Conservation (phyloP, 2,113 vertebrate genomes). For the Sorex fumeus region DNA sequence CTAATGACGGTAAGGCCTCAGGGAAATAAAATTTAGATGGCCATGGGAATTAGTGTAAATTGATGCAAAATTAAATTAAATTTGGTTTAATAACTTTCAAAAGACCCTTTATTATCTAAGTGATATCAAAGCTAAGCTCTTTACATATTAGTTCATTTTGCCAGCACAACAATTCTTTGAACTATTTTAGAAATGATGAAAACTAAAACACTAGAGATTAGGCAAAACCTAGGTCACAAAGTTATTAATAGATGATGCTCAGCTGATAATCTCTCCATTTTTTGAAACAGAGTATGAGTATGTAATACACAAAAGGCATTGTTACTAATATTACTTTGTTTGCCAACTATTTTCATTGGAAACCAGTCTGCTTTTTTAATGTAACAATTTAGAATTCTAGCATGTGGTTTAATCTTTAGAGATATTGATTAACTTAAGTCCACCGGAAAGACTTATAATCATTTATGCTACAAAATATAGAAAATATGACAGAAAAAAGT, state of each 20-base stretch:
- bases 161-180: not conserved
- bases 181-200: not conserved
- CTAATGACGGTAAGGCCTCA: not conserved
- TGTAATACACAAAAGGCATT: no score
- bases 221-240: not conserved
- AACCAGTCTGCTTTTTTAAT: not conserved
- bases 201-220: not conserved
- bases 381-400: not conserved
- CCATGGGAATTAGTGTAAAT: not conserved
- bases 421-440: not conserved
- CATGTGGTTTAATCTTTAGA: not conserved
- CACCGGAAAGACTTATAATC: not conserved
- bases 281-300: not conserved
- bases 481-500: not conserved
- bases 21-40: slow-evolving; percentile 10
- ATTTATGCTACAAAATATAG: not conserved
- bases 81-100: slow-evolving; percentile 1
- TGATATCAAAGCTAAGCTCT: not conserved
- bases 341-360: not conserved
- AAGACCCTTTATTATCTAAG: not conserved
- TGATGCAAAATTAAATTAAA: not conserved
- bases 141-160: slow-evolving; percentile 20
- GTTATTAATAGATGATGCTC: not conserved
- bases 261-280: not conserved
- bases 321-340: not conserved